Evolutionary conservation across 2,113 vertebrate species (phyloP), one percentile per base, ranked within the genome.

Genomic region (Phylloscopus trochilus): DNA sequence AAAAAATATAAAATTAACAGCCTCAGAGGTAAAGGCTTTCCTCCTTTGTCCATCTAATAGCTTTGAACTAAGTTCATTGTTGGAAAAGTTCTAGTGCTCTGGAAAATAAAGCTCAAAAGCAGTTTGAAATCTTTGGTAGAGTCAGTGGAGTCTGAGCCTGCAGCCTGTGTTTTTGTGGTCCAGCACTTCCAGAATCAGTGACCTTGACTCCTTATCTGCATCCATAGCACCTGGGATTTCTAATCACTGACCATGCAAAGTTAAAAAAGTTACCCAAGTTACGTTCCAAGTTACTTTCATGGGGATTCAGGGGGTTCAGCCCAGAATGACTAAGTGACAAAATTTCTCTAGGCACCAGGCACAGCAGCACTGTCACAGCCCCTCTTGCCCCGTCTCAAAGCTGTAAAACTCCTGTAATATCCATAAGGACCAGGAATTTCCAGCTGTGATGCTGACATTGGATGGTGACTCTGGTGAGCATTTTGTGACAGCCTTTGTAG

Each of bases 391-490:
- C 76, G 11, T 72, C 28, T 60, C 17, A 1, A 11, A 84, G 18
- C 31, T 73, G 21, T 51, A 35, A 31, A 41, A 28, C 27, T 72
- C 55, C 72, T 24, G 7, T 19, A 33, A 67, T 46, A 77, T 67
- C 72, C 33, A 8, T 44, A 79, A 82, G 28, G n/a, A 76, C 21
- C 27, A 67, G 47, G 24, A 67, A 83, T 41, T 90, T 78, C 68
- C 3, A 3, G 0, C 33, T 67, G 15, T 0, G 0, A 10, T 39
- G 37, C 43, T 81, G 66, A 39, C 3, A 1, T 27, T n/a, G 31
- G 18, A 41, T 27, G 58, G 33, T 84, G 67, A 44, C 52, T 89
- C 63, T 31, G n/a, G 16, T 55, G 39, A 82, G 23, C 20, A 20
- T 82, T 89, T 91, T 74, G 39, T 77, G 33, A 44, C 44, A 67